Base-by-base conservation (phyloP, 2,888 invertebrate genomes). In the Sinelater perroti region DNA sequence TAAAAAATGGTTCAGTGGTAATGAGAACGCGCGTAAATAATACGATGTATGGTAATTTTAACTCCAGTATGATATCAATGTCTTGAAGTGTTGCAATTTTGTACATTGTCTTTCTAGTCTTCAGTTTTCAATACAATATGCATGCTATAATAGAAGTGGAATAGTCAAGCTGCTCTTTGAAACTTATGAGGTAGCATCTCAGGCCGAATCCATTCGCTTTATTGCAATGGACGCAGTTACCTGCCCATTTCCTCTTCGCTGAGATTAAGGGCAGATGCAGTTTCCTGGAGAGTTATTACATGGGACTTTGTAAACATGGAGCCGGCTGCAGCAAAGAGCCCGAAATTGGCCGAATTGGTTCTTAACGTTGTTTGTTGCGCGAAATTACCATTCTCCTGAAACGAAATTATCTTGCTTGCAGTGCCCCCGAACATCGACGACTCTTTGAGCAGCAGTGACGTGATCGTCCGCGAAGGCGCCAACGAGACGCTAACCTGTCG, bases 351-450 rank as follows among this genome's bases (percentile, higher is more conserved):
- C 26, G 14, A 24, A 50, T 50, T 30, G 50, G 40, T 40, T 40
- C 31, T 40, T 13, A n/a, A n/a, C n/a, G 26, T 13, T 8, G 14
- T 40, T 40, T 40, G 24, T n/a, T n/a, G n/a, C n/a, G n/a, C n/a
- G n/a, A n/a, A 35, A 35, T 35, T 17, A 10, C 35, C 7, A 35
- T n/a, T n/a, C n/a, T n/a, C n/a, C 40, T 40, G 26, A 47, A 46
- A 47, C 10, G 10, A 30, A 45, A 45, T 17, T 28, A 24, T 46
- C 17, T 55, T 42, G 16, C 61, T 76, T 75, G 45, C 85, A 95
- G 95, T 95, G 70, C 94, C 95, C 50, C 95, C 95, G 56, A 91
- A 92, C 78, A 94, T 95, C 77, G 93, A 93, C 79, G 94, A 95
- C 82, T 88, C 91, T 61, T 82, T 90, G 78, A 93, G 93, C 77